Conservation (phyloP, 1,140 invertebrate species). For the Cydia splendana region DNA sequence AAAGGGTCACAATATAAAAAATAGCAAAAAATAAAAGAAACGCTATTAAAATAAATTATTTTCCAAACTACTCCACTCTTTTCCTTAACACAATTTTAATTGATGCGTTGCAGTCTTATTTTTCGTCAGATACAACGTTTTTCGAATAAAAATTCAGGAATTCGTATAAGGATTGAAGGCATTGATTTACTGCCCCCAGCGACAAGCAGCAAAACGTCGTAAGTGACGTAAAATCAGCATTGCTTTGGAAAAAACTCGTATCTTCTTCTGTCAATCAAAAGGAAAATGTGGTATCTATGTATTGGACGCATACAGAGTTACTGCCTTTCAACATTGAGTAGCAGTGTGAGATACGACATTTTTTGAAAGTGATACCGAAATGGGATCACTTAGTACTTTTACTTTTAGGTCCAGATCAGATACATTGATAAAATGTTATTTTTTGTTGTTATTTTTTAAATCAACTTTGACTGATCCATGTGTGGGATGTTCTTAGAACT, state of each 20-base stretch:
- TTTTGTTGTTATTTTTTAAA: slow-evolving; percentile 5
- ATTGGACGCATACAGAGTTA: no score
- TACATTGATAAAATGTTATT: slow-evolving; percentile 27
- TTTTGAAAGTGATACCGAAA: not conserved
- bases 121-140: slow-evolving; percentile 60
- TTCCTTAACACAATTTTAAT: slow-evolving; percentile 61
- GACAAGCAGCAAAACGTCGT: slow-evolving; percentile 35
- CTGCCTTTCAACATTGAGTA: no score
- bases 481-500: slow-evolving; percentile 28
- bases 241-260: no score
- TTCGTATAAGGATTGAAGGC: slow-evolving; percentile 38
- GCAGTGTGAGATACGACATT: no score
- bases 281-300: no score
- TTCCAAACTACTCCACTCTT: slow-evolving; percentile 42
- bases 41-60: no score
- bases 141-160: slow-evolving; percentile 53
- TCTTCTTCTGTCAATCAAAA: no score
- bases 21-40: no score
- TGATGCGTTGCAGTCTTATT: slow-evolving; percentile 64
- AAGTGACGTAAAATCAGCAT: not conserved
- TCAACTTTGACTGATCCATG: not conserved
- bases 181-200: slow-evolving; percentile 64
- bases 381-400: not conserved
- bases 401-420: not conserved
- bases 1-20: no score